Conservation (phyloP, 2,797 vertebrate genomes). For the Podarcis siculus region DNA sequence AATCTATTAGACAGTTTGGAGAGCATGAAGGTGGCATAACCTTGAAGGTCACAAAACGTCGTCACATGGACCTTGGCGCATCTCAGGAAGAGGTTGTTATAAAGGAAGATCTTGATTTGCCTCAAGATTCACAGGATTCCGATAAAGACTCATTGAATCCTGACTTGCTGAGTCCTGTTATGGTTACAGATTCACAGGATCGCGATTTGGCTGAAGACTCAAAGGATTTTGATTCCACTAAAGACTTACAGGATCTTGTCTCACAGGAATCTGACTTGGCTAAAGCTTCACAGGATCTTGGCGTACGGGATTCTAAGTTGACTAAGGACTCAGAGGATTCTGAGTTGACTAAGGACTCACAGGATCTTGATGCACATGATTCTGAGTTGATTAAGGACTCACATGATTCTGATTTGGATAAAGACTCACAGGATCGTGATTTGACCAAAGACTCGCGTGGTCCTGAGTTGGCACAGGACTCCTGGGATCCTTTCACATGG, state of each 20-base stretch:
- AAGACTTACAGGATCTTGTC: background rate
- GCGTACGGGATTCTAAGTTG: background rate
- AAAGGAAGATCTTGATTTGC: slow-evolving; percentile 32
- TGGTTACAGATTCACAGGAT: background rate
- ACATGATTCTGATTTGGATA: background rate
- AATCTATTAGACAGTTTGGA: background rate
- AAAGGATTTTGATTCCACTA: rapidly evolving
- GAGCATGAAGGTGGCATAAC: background rate
- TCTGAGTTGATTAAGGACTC: background rate
- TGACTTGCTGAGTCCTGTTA: background rate
- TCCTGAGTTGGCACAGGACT: background rate
- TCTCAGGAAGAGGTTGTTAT: background rate
- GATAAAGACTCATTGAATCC: background rate
- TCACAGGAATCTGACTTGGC: background rate
- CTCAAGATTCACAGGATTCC: background rate
- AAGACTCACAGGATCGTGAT: background rate
- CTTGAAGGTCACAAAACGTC: background rate
- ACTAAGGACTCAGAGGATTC: background rate
- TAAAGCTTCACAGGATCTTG: background rate
- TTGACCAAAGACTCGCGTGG: background rate
- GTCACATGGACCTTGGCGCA: background rate
- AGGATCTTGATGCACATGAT: background rate
- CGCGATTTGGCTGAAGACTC: background rate
- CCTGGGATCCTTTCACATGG: no score
- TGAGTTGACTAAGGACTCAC: background rate